Base-by-base conservation (phyloP, 2,797 vertebrate species). In the Bradypodion ventrale region DNA sequence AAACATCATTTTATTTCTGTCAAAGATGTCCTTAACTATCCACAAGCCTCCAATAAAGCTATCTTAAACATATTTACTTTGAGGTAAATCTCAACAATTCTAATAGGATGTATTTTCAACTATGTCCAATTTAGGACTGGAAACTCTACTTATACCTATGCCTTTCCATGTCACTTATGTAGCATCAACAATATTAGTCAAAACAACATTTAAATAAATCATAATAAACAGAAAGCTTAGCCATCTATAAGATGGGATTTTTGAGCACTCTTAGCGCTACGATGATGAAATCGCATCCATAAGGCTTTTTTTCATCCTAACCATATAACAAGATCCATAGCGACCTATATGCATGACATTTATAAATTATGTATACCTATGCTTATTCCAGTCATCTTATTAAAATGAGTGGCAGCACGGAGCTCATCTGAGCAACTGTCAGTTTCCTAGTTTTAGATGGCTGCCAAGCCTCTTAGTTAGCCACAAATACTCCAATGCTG, bases 281-380 rank as follows among this genome's bases (percentile, higher is more conserved):
- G 70, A 76, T 76, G 81, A 81, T 69, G 49, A 70, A 81, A 81
- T 35, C 62, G 69, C n/a, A 29, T n/a, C 42, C 63, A 69, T 35
- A 82, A 86, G 81, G 82, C 79, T 0, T 0, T 73, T 89, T 87
- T 21, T 21, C 52, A 84, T 80, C 80, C 85, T 72, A 80, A 63
- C 80, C 88, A 86, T 83, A 89, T 90, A 86, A 80, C 42, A 56
- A 89, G 66, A 91, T 63, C 83, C 73, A 87, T 75, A 86, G 0
- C 89, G 73, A 60, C 74, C 75, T 25, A 27, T 3, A 75, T 70
- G 42, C 23, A 74, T 29, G 76, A 72, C 63, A 80, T 88, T 74
- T 77, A 93, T 87, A 91, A 91, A 91, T 87, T 86, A 90, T 87
- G 85, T 85, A 89, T 79, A 83, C 46, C 73, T 73, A 60, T 4